These are phyloP conservation scores for Ochropleura plecta DNA, from an alignment of 2,888 invertebrate species.

Conservation along the genomic window DNA sequence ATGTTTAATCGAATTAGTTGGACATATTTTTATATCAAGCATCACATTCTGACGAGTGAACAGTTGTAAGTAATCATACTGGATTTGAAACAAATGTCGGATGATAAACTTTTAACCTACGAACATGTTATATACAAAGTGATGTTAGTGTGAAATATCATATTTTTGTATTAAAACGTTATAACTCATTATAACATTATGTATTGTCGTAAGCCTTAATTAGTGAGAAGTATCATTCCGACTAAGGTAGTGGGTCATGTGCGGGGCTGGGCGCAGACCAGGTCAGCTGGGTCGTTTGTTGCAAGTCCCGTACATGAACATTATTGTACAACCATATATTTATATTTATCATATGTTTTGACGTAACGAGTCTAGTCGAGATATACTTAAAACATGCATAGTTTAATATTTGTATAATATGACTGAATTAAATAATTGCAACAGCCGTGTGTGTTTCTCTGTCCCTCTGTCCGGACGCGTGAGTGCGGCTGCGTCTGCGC, in stretches of 20 bases:
- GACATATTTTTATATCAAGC: conserved; percentile 45
- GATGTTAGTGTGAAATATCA: conserved; percentile 44
- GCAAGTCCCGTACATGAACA: conserved; percentile 10
- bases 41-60: conserved; percentile 14
- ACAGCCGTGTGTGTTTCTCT: conserved; percentile 56
- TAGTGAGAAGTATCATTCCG: conserved; percentile 45
- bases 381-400: conserved; percentile 51
- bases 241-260: background rate
- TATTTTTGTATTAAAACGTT: conserved; percentile 61
- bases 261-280: conserved; percentile 11
- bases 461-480: background rate
- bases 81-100: conserved; percentile 54
- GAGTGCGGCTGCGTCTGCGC: conserved; percentile 15
- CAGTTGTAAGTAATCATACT: conserved; percentile 39
- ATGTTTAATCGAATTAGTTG: conserved; percentile 28
- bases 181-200: conserved; percentile 44
- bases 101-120: conserved; percentile 57
- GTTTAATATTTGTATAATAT: conserved; percentile 74
- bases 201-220: conserved; percentile 44
- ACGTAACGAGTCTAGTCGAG: conserved; percentile 58
- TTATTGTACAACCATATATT: conserved; percentile 19
- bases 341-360: conserved; percentile 40
- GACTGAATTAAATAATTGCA: conserved; percentile 82
- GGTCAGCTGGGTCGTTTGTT: background rate
- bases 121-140: conserved; percentile 39